Conservation (phyloP, 2,797 vertebrate species). For the Myotis findleyi region DNA sequence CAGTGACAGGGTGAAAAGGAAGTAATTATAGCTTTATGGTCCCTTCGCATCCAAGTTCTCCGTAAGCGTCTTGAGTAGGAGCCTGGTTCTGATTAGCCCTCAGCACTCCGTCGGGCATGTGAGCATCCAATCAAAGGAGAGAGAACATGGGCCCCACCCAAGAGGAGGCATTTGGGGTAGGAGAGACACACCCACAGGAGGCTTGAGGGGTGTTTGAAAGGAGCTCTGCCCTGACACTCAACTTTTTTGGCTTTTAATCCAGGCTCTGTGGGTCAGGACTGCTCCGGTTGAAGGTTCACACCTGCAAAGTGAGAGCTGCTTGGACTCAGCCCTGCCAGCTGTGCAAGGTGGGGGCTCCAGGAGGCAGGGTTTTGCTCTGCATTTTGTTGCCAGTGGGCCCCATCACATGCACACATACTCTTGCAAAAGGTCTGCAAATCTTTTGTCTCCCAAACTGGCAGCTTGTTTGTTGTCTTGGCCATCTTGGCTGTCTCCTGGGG, state of each 20-base stretch:
- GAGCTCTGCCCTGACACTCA: not conserved
- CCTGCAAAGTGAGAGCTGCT: not conserved
- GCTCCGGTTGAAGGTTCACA: not conserved
- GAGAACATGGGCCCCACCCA: not conserved
- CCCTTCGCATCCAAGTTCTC: not conserved
- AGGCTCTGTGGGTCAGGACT: not conserved
- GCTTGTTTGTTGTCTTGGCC: not conserved
- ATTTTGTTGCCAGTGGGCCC: not conserved
- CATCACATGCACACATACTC: not conserved
- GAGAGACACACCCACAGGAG: not conserved
- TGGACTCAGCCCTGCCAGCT: not conserved
- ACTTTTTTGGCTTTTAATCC: not conserved
- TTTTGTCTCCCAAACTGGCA: not conserved
- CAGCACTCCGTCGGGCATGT: not conserved
- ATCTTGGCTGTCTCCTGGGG: not conserved
- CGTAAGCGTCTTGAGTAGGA: not conserved
- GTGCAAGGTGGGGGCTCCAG: not conserved
- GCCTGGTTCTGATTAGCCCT: not conserved
- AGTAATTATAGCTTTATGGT: not conserved
- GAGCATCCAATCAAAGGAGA: not conserved
- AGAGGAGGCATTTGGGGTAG: not conserved
- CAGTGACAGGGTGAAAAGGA: not conserved
- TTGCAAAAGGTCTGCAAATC: not conserved
- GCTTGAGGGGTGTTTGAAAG: not conserved
- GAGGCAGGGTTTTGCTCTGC: not conserved